phyloP scores from a whole-genome alignment of 2,113 vertebrate genomes.

The Eudyptes chrysolophus region DNA sequence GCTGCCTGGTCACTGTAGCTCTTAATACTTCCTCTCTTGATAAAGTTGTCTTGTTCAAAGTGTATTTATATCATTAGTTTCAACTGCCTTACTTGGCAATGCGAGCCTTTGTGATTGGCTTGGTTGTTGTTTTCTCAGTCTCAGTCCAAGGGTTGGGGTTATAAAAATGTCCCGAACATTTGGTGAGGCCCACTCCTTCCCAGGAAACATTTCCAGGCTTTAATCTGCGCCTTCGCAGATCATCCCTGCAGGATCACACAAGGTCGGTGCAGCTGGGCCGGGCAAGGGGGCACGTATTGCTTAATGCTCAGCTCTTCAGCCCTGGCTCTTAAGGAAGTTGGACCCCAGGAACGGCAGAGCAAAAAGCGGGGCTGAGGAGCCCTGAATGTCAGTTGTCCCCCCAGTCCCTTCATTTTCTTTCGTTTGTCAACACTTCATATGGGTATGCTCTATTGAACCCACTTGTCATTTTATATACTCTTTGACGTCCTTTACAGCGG shows the following conservation, averaged over 20 bases:
- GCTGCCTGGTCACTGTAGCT: slow-evolving; percentile 24
- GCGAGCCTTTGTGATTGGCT: not conserved
- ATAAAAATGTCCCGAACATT: not conserved
- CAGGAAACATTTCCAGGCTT: not conserved
- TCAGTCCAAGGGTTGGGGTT: not conserved
- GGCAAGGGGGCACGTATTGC: fast-evolving
- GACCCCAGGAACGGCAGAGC: not conserved
- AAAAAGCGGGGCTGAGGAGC: not conserved
- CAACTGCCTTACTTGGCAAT: slow-evolving; percentile 38
- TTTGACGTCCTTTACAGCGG: not conserved
- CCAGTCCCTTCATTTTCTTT: not conserved
- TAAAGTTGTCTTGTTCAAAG: slow-evolving; percentile 43
- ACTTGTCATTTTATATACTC: fast-evolving
- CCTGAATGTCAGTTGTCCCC: no score
- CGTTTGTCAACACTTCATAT: not conserved
- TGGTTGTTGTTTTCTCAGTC: not conserved
- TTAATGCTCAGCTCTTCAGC: not conserved
- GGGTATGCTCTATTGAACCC: not conserved
- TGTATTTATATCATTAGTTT: slow-evolving; percentile 49
- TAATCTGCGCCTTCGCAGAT: not conserved
- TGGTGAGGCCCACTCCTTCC: not conserved
- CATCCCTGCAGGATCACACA: not conserved
- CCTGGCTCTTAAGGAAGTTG: not conserved
- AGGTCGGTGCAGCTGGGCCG: not conserved
- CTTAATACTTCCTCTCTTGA: slow-evolving; percentile 55